Percentiles rank a stretch among this genome's conserved stretches.
Evolutionary conservation across 2,797 vertebrate species (phyloP).

Genomic region (Oreortyx pictus): DNA sequence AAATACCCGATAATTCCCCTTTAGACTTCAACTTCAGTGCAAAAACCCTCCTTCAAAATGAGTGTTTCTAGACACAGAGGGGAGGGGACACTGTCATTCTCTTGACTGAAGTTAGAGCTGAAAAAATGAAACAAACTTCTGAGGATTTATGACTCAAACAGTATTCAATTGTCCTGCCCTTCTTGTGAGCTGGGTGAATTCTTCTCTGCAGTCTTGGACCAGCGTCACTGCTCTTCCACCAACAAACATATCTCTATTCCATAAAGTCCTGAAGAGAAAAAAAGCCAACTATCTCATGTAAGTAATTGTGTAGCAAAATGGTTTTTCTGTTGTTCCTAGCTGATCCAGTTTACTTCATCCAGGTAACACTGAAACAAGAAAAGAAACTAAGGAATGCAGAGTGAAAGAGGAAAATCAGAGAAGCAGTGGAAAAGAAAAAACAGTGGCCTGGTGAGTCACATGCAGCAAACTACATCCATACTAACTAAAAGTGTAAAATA

Average conservation of each 20-base stretch:
- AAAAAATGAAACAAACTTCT: slow-evolving; percentile 29
- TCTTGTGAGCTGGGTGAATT: neutral
- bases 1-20: slow-evolving; percentile 27
- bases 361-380: neutral
- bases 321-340: accelerated
- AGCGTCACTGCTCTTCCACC: neutral
- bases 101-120: neutral
- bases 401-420: neutral
- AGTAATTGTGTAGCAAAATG: neutral
- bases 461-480: neutral
- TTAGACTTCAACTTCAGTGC: slow-evolving; percentile 42
- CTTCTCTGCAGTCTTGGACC: neutral
- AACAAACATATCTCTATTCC: neutral
- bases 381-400: neutral
- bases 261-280: neutral
- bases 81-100: neutral
- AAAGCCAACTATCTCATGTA: neutral
- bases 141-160: neutral
- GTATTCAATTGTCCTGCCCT: neutral
- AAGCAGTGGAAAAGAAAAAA: neutral
- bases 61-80: neutral
- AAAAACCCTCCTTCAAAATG: slow-evolving; percentile 38
- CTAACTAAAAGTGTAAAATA: neutral
- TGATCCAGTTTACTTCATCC: neutral
- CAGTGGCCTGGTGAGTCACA: neutral